Evolutionary conservation across 2,113 vertebrate species (phyloP).

Genomic region (Cricetomys ansorgei): DNA sequence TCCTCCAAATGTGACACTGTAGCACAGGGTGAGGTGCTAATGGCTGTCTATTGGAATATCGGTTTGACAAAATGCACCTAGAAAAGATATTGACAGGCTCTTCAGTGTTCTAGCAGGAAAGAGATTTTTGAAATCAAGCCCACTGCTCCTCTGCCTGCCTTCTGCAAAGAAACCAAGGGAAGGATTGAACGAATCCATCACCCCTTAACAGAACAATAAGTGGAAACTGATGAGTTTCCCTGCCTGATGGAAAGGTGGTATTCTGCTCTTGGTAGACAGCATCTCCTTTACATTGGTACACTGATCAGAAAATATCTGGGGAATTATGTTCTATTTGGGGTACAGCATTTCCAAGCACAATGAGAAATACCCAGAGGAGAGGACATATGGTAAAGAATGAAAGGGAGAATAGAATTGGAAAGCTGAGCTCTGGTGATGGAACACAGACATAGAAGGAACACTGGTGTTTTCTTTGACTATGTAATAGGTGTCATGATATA

Average conservation of each 20-base stretch:
- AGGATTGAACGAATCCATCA: slow-evolving; percentile 78
- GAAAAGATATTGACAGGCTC: slow-evolving; percentile 82
- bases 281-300: slow-evolving; percentile 35
- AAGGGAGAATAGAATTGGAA: slow-evolving; percentile 56
- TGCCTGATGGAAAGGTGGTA: slow-evolving; percentile 66
- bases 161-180: slow-evolving; percentile 71
- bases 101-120: slow-evolving; percentile 79
- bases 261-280: slow-evolving; percentile 52
- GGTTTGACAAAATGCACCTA: slow-evolving; percentile 80
- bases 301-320: slow-evolving; percentile 65
- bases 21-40: slow-evolving; percentile 74
- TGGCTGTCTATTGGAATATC: slow-evolving; percentile 80
- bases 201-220: slow-evolving; percentile 78
- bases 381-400: slow-evolving; percentile 68
- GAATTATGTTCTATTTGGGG: slow-evolving; percentile 65
- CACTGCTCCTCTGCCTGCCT: slow-evolving; percentile 81
- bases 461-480: background rate
- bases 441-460: background rate
- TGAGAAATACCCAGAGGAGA: slow-evolving; percentile 66
- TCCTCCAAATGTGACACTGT: slow-evolving; percentile 77
- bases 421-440: background rate
- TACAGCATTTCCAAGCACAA: slow-evolving; percentile 58
- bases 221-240: slow-evolving; percentile 75
- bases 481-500: background rate
- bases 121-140: slow-evolving; percentile 78